Conservation (phyloP, 2,888 invertebrate species). For the Heliconius erato region DNA sequence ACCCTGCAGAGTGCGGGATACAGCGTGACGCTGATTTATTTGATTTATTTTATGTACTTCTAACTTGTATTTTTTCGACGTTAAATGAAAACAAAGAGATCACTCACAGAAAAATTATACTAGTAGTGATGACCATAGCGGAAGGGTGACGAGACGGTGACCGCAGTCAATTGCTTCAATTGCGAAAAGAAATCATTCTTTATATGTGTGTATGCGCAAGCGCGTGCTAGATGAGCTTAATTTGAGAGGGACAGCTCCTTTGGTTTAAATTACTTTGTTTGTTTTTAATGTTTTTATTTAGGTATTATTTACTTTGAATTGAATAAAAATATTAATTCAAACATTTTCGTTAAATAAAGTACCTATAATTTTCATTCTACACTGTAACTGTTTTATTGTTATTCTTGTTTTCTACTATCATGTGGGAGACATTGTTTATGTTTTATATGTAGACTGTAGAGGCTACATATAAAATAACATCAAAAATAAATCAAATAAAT, state of each 20-base stretch:
- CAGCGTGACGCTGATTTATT: too few species aligned
- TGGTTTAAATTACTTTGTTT: conserved; percentile 52
- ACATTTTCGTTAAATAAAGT: background rate
- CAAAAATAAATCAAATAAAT: too few species aligned
- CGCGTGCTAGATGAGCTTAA: conserved; percentile 58
- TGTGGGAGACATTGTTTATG: background rate
- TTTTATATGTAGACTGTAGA: background rate
- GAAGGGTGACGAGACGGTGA: conserved; percentile 64
- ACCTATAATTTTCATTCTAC: background rate
- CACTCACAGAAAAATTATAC: conserved; percentile 30
- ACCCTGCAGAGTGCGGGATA: too few species aligned
- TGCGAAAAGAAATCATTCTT: conserved; percentile 65
- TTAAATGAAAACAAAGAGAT: conserved; percentile 6
- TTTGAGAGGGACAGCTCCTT: conserved; percentile 57
- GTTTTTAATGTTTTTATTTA: conserved; percentile 32
- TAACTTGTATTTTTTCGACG: background rate
- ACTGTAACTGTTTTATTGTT: background rate
- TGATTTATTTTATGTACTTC: too few species aligned
- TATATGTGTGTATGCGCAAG: conserved; percentile 44
- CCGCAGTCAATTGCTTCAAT: conserved; percentile 70
- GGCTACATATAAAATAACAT: background rate
- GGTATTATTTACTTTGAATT: background rate
- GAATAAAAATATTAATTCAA: background rate
- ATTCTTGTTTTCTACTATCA: too few species aligned
- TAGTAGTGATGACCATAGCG: conserved; percentile 58